Evolutionary conservation across 2,113 vertebrate genomes (phyloP).

Genomic region (Porphyrio hochstetteri): DNA sequence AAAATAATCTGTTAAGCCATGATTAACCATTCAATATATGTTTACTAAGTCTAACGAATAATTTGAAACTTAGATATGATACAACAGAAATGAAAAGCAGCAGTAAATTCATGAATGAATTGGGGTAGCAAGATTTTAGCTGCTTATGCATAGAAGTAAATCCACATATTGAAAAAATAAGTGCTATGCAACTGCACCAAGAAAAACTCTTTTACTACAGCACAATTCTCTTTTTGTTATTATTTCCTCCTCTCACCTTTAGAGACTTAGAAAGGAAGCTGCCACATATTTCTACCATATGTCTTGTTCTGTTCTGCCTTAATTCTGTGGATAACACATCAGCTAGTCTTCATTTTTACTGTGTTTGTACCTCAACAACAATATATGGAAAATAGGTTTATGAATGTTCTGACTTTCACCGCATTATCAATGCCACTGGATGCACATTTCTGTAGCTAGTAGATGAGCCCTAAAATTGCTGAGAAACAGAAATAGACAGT

Average conservation of each 20-base stretch:
- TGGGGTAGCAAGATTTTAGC: not conserved
- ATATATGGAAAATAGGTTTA: conserved; percentile 38
- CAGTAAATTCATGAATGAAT: not conserved
- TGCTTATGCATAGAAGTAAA: not conserved
- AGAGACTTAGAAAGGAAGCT: not conserved
- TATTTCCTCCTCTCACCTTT: not conserved
- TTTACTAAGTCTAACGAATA: not conserved
- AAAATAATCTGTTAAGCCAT: not conserved
- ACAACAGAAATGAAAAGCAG: not conserved
- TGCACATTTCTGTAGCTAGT: not conserved
- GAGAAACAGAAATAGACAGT: conserved; percentile 38
- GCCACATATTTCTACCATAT: not conserved
- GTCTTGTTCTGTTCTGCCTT: not conserved
- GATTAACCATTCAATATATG: not conserved
- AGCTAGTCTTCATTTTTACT: not conserved
- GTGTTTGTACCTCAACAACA: not conserved
- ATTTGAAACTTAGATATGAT: not conserved
- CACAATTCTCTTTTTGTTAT: not conserved
- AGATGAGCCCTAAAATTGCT: conserved; percentile 50
- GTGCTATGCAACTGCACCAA: not conserved
- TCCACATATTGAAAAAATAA: not conserved
- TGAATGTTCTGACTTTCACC: conserved; percentile 43
- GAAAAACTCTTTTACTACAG: not conserved
- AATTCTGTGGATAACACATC: not conserved
- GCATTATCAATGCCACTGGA: not conserved